Base-by-base conservation (phyloP, 1,140 invertebrate genomes). In the Catajapyx aquilonaris region DNA sequence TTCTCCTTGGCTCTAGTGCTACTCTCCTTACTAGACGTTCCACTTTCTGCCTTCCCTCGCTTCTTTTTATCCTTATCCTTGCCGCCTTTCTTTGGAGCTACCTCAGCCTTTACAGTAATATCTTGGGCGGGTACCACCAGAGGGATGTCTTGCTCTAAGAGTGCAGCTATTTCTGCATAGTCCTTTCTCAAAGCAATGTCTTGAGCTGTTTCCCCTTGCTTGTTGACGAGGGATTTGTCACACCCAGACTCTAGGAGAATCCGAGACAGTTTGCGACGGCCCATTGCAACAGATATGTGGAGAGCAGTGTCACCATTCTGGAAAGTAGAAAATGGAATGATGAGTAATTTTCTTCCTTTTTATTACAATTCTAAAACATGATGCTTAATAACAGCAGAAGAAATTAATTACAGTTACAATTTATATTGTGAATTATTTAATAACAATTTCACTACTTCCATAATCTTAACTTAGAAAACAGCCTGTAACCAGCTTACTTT, bases 201-300 rank as follows among this genome's bases (percentile, higher is more conserved):
- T 45, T 74, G 64, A 0, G 88, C 79, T 0, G 81, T 88, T 55
- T 96, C 90, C 15, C 69, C 69, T 66, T 96, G 88, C 57, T 70
- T 87, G 55, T 95, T 95, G 36, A 69, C 68, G 4, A 88, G 55
- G 5, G 61, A 60, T 43, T 73, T 68, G 46, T 86, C 74, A 46
- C 83, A 84, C 34, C 76, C 76, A 0, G 83, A 77, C 52, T 93
- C 84, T 9, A 94, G 59, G 1, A 95, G 60, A 43, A 95, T 86
- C 49, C 81, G 69, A 2, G 87, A 90, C 34, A 95, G 61, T 59
- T 95, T 95, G 23, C 86, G 64, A 28, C 87, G 62, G 13, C 84
- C 84, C 79, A 94, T 87, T 2, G 88, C 88, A 5, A 85, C 77
- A 4, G 86, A 74, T 44, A 95, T 93, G 53, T 95, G 90, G 15